A percentile compares a stretch with the other conserved stretches of the same genome.
phyloP scores from a whole-genome alignment of 53 echinoderm and acorn worm species.

The Arbacia lixula region DNA sequence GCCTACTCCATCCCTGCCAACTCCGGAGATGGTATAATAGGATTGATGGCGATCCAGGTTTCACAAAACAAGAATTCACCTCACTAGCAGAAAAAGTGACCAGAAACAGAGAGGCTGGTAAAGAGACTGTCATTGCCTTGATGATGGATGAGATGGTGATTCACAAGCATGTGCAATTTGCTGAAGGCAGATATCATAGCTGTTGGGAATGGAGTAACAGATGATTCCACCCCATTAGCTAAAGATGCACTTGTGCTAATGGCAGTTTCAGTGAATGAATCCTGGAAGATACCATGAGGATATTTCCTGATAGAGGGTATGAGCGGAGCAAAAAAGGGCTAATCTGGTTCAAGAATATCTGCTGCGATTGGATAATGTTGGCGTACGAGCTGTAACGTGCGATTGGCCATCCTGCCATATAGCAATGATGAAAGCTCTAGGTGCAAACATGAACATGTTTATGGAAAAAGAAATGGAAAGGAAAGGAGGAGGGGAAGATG shows the following conservation, averaged over 20 bases:
- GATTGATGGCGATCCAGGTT: conserved; percentile 53
- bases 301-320: conserved; percentile 55
- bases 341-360: conserved; percentile 58
- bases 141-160: conserved; percentile 71
- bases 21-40: conserved; percentile 51
- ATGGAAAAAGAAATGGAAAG: no score
- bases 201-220: neutral
- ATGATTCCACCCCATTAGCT: conserved; percentile 13
- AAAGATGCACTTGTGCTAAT: conserved; percentile 52
- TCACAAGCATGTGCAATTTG: conserved; percentile 38
- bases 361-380: conserved; percentile 3
- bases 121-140: conserved; percentile 36
- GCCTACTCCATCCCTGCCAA: conserved; percentile 28
- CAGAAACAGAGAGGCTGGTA: neutral
- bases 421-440: conserved; percentile 30
- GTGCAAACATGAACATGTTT: conserved; percentile 27
- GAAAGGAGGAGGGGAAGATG: no score
- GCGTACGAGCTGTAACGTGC: conserved; percentile 23
- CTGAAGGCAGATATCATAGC: conserved; percentile 13
- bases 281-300: conserved; percentile 47
- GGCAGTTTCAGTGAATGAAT: conserved; percentile 39
- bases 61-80: conserved; percentile 44
- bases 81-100: conserved; percentile 14
- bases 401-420: conserved; percentile 46
- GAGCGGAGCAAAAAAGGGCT: conserved; percentile 40